Conservation (phyloP, 1,140 invertebrate species). For the Sminthurides bifidus region DNA sequence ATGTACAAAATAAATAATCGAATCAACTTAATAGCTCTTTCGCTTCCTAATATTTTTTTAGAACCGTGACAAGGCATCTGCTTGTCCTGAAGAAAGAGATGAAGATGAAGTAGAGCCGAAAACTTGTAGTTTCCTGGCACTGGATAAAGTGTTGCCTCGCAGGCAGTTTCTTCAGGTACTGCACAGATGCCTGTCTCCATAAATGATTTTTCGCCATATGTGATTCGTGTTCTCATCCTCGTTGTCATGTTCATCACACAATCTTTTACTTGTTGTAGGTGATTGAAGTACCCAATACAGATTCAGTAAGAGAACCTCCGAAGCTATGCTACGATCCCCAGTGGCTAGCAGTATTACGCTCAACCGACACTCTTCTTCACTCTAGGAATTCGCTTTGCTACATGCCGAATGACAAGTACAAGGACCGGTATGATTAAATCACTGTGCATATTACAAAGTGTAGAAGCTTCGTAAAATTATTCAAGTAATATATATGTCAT, state of each 20-base stretch:
- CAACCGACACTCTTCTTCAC: slow-evolving; percentile 77
- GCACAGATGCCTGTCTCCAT: background rate
- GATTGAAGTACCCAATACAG: slow-evolving; percentile 21
- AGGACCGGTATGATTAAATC: slow-evolving; percentile 18
- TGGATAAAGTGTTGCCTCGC: slow-evolving; percentile 89
- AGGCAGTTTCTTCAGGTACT: slow-evolving; percentile 70
- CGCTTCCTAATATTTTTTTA: background rate
- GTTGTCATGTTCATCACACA: background rate
- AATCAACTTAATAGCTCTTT: background rate
- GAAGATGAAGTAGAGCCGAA: background rate
- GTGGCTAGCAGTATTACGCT: slow-evolving; percentile 77
- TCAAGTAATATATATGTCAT: slow-evolving; percentile 10
- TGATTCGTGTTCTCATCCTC: background rate
- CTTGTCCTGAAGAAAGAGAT: background rate
- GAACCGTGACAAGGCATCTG: background rate
- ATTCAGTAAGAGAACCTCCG: slow-evolving; percentile 33
- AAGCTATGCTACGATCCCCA: slow-evolving; percentile 76
- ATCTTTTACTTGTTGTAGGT: slow-evolving; percentile 11
- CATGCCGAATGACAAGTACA: slow-evolving; percentile 61
- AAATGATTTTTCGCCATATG: background rate
- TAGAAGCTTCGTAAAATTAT: slow-evolving; percentile 12
- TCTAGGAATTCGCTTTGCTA: slow-evolving; percentile 55
- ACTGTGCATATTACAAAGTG: slow-evolving; percentile 9
- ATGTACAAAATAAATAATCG: background rate
- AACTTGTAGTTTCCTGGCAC: slow-evolving; percentile 57